These are phyloP conservation scores for Sarcophaga peregrina DNA, from an alignment of 1,140 invertebrate species.

Conservation along the genomic window DNA sequence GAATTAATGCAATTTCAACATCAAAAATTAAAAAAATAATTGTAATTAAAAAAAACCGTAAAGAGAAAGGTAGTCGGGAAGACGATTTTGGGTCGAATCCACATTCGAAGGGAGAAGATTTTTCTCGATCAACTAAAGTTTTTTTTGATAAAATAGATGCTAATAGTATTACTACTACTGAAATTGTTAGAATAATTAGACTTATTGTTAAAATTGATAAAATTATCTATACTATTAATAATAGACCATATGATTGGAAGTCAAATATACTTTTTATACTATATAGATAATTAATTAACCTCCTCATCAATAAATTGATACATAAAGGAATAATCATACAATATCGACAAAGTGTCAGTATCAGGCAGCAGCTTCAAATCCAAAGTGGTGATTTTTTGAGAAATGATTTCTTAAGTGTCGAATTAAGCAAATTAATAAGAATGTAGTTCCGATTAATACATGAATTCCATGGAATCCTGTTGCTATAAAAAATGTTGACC, in stretches of 20 bases:
- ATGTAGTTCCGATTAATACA: constrained; percentile 72
- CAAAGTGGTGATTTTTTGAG: too few relatives aligned
- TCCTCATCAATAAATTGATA: constrained; percentile 53
- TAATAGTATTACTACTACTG: constrained; percentile 68
- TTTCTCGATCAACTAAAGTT: constrained; percentile 70
- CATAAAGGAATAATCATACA: too few relatives aligned
- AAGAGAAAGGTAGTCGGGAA: constrained; percentile 70
- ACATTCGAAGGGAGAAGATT: constrained; percentile 73
- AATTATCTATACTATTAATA: constrained; percentile 63
- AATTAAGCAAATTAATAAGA: constrained; percentile 69
- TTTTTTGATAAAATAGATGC: constrained; percentile 70
- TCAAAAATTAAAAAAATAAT: constrained; percentile 70
- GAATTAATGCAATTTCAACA: constrained; percentile 20
- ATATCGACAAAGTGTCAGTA: too few relatives aligned
- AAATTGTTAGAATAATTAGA: too few relatives aligned
- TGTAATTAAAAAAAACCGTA: constrained; percentile 73
- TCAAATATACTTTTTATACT: constrained; percentile 76
- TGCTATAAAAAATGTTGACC: too few relatives aligned
- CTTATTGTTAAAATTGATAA: too few relatives aligned
- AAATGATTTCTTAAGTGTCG: too few relatives aligned
- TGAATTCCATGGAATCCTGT: too few relatives aligned
- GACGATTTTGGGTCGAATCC: constrained; percentile 72
- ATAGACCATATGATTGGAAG: constrained; percentile 75
- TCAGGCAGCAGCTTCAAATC: too few relatives aligned
- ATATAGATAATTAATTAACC: constrained; percentile 79